A percentile compares a stretch with the other conserved stretches of the same genome.
These are phyloP conservation scores for Pangasius sanitwongsei DNA, from an alignment of 2,797 vertebrate species.

Conservation along the genomic window DNA sequence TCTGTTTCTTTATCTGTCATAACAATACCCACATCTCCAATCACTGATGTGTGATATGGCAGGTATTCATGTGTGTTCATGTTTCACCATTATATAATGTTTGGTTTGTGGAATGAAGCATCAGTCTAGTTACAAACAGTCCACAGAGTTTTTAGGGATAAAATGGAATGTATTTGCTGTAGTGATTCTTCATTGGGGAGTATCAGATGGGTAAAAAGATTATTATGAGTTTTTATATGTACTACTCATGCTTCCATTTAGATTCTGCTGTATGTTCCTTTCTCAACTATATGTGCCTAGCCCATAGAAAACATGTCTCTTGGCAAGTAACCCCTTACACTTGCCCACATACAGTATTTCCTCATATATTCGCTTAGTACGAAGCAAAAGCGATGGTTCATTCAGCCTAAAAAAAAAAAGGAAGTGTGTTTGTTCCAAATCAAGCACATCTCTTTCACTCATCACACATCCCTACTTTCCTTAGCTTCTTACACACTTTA, in stretches of 20 bases:
- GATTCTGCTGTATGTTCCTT: background rate
- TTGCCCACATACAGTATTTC: background rate
- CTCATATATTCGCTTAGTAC: background rate
- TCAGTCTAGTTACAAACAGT: background rate
- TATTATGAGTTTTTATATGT: background rate
- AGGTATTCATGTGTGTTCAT: background rate
- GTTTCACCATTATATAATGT: conserved; percentile 2
- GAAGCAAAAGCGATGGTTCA: background rate
- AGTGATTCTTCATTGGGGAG: background rate
- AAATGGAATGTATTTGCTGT: background rate
- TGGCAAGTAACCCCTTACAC: conserved; percentile 3
- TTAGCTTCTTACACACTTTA: background rate
- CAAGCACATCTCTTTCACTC: background rate
- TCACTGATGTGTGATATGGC: background rate
- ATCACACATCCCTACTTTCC: background rate
- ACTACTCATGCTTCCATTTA: background rate
- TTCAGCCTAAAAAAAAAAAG: background rate
- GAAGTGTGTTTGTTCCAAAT: background rate
- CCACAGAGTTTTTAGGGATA: background rate
- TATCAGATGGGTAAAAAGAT: background rate
- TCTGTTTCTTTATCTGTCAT: background rate
- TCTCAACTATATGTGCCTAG: background rate
- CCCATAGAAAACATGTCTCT: background rate
- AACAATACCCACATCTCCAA: background rate
- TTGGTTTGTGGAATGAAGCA: background rate